Evolutionary conservation across 2,113 vertebrate species (phyloP), one percentile per base, ranked within the genome.

Genomic region (Hoplias malabaricus): DNA sequence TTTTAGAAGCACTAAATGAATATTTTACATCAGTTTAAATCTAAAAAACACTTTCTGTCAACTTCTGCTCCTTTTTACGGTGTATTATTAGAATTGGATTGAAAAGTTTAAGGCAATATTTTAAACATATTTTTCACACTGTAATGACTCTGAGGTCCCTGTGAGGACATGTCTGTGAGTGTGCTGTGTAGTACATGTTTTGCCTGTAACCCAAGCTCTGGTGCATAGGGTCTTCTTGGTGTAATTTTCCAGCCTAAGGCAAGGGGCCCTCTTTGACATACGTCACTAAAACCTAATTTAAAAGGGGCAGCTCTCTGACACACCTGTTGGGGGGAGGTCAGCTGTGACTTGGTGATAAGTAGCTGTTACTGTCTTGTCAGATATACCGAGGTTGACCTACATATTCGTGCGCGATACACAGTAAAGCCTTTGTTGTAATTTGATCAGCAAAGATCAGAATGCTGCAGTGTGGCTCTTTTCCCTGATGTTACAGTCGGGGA

Each of bases 291-390:
- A 71, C 43, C 29, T 63, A 78, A 53, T 56, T 42, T 48, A 53
- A 53, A 13, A n/a, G 40, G 67, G 21, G 71, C 42, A 69, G 21
- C 67, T 53, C 21, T 71, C 11, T 65, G 5, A 57, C 48, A 16
- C 68, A 63, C 46, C 68, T 71, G 67, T 69, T 71, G 54, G 23
- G 56, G 31, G 48, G 48, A 40, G 53, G 50, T 77, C 63, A 42
- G 7, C 38, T n/a, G 10, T 59, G 75, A 57, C 38, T 54, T 43
- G 31, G 76, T 63, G 33, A 67, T 46, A 76, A 67, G 38, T 76
- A 65, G 33, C 38, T 76, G 73, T 50, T 59, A 53, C 43, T 50
- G 10, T 65, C 68, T 78, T 71, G 67, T 78, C 68, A 78, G 40
- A 78, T 33, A 72, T 63, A 29, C 23, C 2, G 11, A 36, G 3